Base-by-base conservation (phyloP, 1,140 invertebrate species). In the Riptortus pedestris region DNA sequence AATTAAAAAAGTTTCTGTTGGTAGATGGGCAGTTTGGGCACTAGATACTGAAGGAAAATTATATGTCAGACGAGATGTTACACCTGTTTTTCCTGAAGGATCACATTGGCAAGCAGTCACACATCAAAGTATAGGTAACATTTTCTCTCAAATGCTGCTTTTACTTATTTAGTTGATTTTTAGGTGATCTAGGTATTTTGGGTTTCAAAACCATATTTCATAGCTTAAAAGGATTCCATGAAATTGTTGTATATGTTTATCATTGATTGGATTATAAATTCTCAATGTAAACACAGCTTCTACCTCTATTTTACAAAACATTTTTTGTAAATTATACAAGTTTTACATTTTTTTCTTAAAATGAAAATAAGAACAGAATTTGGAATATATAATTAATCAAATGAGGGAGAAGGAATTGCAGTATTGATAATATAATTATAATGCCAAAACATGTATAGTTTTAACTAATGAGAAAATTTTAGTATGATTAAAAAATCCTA, bases 1-100 rank as follows among this genome's bases (percentile, higher is more conserved):
- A n/a, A 80, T 91, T 47, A 86, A 85, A 70, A 83, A 88, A 70
- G 81, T 93, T 27, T 87, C 88, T 0, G 84, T 84, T 18, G 87
- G 86, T 24, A 73, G 76, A 18, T 77, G 80, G 27, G 83, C 82
- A 16, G 83, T 92, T 11, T 88, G 86, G 84, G 85, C 80, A 2
- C 70, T 88, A 11, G 85, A 85, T 69, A 77, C 77, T 51, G 73
- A 76, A 31, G 81, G 81, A 22, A 76, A 79, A 69, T 71, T 90
- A 28, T 84, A 82, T 64, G 81, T 88, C 14, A 78, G 88, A 18
- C 80, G 78, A 33, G 84, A 85, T 68, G 81, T 90, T 22, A 79
- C 79, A 1, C 76, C 74, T 62, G 77, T 80, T 55, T 86, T 85
- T 69, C 87, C 86, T 0, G 87, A 90, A 73, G 88, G 88, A 12